These are phyloP conservation scores for Gymnogyps californianus DNA, from an alignment of 2,113 vertebrate species.

Conservation along the genomic window DNA sequence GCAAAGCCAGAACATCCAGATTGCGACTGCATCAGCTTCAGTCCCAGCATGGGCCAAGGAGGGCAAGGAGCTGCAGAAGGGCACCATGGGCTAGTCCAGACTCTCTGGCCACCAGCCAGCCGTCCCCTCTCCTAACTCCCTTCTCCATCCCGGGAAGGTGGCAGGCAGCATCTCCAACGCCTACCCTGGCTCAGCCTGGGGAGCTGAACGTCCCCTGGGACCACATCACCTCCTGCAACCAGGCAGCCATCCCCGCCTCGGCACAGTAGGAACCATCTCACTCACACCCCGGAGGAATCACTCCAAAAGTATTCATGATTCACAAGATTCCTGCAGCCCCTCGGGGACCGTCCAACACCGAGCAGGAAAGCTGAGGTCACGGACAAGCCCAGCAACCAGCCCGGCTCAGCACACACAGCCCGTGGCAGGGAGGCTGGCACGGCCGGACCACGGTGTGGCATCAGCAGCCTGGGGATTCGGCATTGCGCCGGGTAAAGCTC, in stretches of 20 bases:
- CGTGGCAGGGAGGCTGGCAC: not conserved
- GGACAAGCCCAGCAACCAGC: not conserved
- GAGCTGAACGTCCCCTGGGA: not conserved
- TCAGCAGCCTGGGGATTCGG: not conserved
- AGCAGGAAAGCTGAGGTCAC: constrained; percentile 9
- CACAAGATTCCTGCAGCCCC: not conserved
- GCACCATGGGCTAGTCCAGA: not conserved
- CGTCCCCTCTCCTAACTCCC: not conserved
- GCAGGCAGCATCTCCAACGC: not conserved
- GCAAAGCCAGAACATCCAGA: not conserved
- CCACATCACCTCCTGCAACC: not conserved
- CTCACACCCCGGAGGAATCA: not conserved
- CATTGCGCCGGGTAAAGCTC: rapidly evolving
- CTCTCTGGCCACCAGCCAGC: not conserved
- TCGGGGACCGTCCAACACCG: not conserved
- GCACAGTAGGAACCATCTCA: not conserved
- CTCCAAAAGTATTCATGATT: constrained; percentile 13
- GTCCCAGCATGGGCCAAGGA: not conserved
- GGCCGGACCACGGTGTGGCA: rapidly evolving
- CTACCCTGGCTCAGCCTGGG: not conserved
- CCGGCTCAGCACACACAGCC: not conserved
- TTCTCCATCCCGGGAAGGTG: not conserved
- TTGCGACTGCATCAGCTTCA: not conserved
- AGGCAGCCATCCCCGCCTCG: not conserved
- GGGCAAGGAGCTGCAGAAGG: not conserved